Evolutionary conservation across 1,140 invertebrate genomes (phyloP), one percentile per base, ranked within the genome.

Genomic region (Eupeodes corollae): DNA sequence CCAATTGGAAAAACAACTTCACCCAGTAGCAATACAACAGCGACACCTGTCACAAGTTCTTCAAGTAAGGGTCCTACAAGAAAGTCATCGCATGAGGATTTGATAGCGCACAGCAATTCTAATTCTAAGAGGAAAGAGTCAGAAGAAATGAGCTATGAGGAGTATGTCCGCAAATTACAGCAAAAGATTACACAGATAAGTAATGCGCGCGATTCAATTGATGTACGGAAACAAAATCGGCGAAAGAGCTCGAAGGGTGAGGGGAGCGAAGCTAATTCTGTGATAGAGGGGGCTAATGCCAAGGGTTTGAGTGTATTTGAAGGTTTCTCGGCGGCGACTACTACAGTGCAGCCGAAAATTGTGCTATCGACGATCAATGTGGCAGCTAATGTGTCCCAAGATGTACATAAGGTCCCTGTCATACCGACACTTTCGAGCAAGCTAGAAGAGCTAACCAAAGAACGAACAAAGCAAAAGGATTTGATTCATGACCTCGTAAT

Each of bases 401-500:
- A 26, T 26, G 21, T 48, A 14, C 30, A 49, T 43, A 67, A 66
- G 51, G 63, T 67, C 45, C 61, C 63, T 46, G 63, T 64, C 53
- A 64, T 67, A 50, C 61, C 57, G 44, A 63, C 60, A 33, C 37
- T 59, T 14, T 52, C 52, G 44, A 60, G 60, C 48, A 63, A 58
- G 58, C 64, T 84, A 33, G 77, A 82, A 57, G 79, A 82, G 66
- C 73, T 83, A 11, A 77, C 74, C 9, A 75, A 76, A 57, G 79
- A 84, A 57, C 72, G 82, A 39, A 75, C 73, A 6, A 80, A 82
- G 61, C 79, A 84, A 56, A 82, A 82, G 56, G 78, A 78, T 62
- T 61, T 84, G 3, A 80, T 84, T 49, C 81, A 86, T 56, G 82
- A 86, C 61, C 72, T 88, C 60, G 76, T 88, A 21, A 83, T 88